phyloP scores from a whole-genome alignment of 37 sponge, comb jelly and placozoan genomes.

The Beroe forskalii region DNA sequence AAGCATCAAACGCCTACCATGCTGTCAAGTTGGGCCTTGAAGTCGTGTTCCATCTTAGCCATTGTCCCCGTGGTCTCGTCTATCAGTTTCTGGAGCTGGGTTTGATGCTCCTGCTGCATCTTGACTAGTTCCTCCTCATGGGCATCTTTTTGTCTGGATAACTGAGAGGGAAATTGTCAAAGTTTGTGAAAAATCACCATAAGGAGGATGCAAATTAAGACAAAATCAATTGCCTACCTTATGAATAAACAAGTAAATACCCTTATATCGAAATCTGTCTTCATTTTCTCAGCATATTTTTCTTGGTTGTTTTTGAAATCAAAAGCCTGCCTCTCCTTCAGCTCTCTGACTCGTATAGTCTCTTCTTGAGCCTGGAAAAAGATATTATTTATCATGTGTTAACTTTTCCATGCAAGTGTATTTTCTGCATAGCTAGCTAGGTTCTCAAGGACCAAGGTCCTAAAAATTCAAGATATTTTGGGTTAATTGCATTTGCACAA shows the following conservation, averaged over 20 bases:
- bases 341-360: background rate
- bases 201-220: background rate
- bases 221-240: background rate
- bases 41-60: constrained; percentile 22
- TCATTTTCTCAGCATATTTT: background rate
- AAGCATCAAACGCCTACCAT: no score
- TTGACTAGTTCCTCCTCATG: background rate
- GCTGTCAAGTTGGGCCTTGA: background rate
- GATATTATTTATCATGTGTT: no score
- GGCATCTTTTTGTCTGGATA: background rate
- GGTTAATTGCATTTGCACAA: no score
- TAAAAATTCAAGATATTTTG: no score
- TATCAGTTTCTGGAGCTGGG: background rate
- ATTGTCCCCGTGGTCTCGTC: constrained; percentile 8
- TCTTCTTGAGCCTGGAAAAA: constrained; percentile 24
- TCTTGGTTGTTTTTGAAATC: background rate
- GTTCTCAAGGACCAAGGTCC: no score
- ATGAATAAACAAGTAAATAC: background rate
- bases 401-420: no score
- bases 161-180: background rate
- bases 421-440: no score
- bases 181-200: background rate
- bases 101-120: background rate
- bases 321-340: constrained; percentile 2
- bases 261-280: background rate